Evolutionary conservation across 2,797 vertebrate species (phyloP), one percentile per base, ranked within the genome.

Genomic region (Pipistrellus kuhlii): DNA sequence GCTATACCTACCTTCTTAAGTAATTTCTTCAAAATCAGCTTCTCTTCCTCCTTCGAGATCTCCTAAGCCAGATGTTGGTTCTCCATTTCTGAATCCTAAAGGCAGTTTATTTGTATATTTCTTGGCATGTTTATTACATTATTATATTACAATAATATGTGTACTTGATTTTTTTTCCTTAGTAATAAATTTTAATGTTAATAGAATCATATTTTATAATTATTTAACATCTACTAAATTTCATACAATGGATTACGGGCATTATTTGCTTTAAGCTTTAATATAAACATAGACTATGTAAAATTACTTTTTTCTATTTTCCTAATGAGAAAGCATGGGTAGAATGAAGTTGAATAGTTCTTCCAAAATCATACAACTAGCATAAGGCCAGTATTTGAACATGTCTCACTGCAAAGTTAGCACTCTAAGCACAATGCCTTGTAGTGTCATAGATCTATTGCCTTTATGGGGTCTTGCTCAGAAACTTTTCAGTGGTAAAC

Each of bases 1-100:
- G 38, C 38, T 41, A 41, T 7, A 41, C 38, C 38, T 41, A 41
- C 38, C 38, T 41, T 41, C 38, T 32, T 55, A 85, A 83, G 73
- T 6, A 90, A 48, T 21, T 90, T 41, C 59, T 90, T 48, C 53
- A 86, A 94, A 96, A 91, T 76, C 32, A 92, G 69, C 59, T 91
- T 92, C 59, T 83, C 27, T 25, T 48, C 17, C 25, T 88, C 20
- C 20, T 93, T 88, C 2, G 41, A 92, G 20, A 9, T 78, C 27
- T 83, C 64, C 30, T 35, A 73, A 7, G 2, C 17, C 32, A 93
- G 32, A 51, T 55, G 1, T 35, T 84, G 14, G 21, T 27, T 92
- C 32, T 85, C 69, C 25, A 62, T 38, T 88, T 95, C 21, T 86
- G 66, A 91, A 89, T 68, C 25, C 21, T 48, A 55, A 27, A 13